Percentiles rank a stretch among this genome's conserved stretches.
These are phyloP conservation scores for Nymphicus hollandicus DNA, from an alignment of 2,113 vertebrate genomes.

Conservation along the genomic window DNA sequence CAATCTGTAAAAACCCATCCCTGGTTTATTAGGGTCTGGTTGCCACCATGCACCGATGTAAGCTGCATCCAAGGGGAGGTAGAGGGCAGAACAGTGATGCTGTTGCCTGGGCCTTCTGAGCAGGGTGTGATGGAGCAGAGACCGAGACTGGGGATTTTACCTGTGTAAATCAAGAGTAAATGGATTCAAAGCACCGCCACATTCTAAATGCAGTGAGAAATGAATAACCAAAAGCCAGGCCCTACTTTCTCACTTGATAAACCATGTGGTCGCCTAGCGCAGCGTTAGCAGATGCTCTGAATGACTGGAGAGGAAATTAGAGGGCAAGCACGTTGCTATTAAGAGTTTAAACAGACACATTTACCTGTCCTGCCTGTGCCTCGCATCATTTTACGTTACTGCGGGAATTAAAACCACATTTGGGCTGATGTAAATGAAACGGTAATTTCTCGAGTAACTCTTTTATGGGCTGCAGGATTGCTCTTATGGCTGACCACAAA, in stretches of 20 bases:
- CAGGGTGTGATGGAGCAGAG: not conserved
- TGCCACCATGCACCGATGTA: accelerated
- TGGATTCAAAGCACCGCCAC: not conserved
- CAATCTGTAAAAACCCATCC: accelerated
- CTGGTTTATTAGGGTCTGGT: not conserved
- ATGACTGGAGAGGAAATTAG: not conserved
- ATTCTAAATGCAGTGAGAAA: not conserved
- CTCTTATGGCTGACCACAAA: not conserved
- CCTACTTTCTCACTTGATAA: not conserved
- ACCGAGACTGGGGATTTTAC: not conserved
- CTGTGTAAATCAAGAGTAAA: not conserved
- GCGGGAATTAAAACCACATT: not conserved
- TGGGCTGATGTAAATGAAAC: not conserved
- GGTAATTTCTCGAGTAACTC: not conserved
- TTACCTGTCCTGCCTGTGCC: not conserved
- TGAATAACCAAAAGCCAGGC: not conserved
- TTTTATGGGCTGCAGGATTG: not conserved
- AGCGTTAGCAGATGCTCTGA: not conserved
- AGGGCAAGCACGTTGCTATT: not conserved
- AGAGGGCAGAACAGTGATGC: not conserved
- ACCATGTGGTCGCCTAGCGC: not conserved
- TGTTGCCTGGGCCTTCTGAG: not conserved
- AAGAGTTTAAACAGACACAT: not conserved
- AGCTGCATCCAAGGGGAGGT: accelerated
- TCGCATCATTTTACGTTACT: not conserved